These are phyloP conservation scores for Pterois miles DNA, from an alignment of 2,797 vertebrate species.

Conservation along the genomic window DNA sequence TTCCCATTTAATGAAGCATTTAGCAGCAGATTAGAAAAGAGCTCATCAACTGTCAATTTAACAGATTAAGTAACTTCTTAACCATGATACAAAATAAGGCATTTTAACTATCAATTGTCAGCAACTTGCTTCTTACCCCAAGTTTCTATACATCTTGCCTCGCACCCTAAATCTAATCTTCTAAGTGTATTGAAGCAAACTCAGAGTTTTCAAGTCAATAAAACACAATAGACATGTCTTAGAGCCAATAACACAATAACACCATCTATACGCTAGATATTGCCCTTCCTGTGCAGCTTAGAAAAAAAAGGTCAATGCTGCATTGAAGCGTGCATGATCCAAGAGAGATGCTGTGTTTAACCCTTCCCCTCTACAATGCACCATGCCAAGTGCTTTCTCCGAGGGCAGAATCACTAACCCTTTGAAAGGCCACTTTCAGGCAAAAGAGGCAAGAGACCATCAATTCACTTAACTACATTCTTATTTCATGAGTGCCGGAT, in stretches of 20 bases:
- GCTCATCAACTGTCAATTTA: conserved; percentile 58
- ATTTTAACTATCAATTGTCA: conserved; percentile 8
- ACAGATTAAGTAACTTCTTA: conserved; percentile 59
- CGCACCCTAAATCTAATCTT: conserved; percentile 2
- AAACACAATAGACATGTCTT: conserved; percentile 20
- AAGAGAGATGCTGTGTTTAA: conserved; percentile 14
- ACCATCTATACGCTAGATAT: conserved; percentile 35
- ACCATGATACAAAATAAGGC: conserved; percentile 11
- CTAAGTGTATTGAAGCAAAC: conserved; percentile 40
- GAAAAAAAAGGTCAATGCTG: neutral
- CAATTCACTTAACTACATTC: conserved; percentile 70
- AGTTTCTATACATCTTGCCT: conserved; percentile 39
- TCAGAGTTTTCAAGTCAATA: conserved; percentile 35
- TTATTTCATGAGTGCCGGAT: conserved; percentile 74
- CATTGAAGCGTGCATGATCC: conserved; percentile 36
- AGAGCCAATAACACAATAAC: conserved; percentile 51
- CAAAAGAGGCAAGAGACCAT: conserved; percentile 51
- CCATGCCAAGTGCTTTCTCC: conserved; percentile 45
- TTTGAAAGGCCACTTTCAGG: conserved; percentile 60
- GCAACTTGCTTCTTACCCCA: conserved; percentile 3
- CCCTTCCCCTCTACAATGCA: conserved; percentile 15
- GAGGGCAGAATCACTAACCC: conserved; percentile 41
- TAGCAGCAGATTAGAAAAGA: conserved; percentile 52
- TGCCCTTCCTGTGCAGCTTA: conserved; percentile 27
- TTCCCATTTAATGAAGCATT: conserved; percentile 60